Base-by-base conservation (phyloP, 2,797 vertebrate genomes). In the Benthosema pterotum region DNA sequence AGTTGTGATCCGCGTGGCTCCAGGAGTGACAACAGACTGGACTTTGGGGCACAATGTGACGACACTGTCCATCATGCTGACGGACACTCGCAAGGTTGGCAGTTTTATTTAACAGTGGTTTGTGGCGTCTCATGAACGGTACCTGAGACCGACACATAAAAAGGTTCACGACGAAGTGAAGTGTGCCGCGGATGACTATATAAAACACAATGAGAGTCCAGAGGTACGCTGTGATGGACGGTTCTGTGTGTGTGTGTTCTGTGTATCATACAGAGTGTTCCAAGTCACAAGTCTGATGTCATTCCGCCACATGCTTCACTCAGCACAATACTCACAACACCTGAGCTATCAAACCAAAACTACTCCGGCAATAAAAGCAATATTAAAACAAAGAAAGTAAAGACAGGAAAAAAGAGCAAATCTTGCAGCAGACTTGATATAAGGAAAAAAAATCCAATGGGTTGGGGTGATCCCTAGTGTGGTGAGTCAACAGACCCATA, bases 101-200 rank as follows among this genome's bases (percentile, higher is more conserved):
- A 46, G 53, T 11, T 38, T 9, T 50, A 55, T 42, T 59, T n/a
- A 14, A 47, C 47, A 38, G 18, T 3, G 11, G 49, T 45, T 38
- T 18, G 47, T 57, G 50, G 65, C 4, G 65, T 63, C 60, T 46
- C 67, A 58, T 51, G 60, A 49, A 38, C 69, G 48, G 64, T 67
- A 80, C 85, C 83, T 79, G 82, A 79, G 85, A 55, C 38, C 68
- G 70, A 74, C 32, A 32, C 16, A 70, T 60, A 52, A 62, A 53
- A 53, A 43, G 1, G 12, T 49, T 2, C 47, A 70, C 66, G 28
- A 0, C 51, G 19, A 57, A 46, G 32, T 38, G 32, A 38, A 38
- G 32, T 53, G 32, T 19, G 48, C n/a, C 43, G 43, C 6, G 16
- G 46, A 32, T 22, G 49, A 25, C 57, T n/a, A 2, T 17, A 57